Evolutionary conservation across 2,888 invertebrate genomes (phyloP), one percentile per base, ranked within the genome.

Genomic region (Drosophila bunnanda): DNA sequence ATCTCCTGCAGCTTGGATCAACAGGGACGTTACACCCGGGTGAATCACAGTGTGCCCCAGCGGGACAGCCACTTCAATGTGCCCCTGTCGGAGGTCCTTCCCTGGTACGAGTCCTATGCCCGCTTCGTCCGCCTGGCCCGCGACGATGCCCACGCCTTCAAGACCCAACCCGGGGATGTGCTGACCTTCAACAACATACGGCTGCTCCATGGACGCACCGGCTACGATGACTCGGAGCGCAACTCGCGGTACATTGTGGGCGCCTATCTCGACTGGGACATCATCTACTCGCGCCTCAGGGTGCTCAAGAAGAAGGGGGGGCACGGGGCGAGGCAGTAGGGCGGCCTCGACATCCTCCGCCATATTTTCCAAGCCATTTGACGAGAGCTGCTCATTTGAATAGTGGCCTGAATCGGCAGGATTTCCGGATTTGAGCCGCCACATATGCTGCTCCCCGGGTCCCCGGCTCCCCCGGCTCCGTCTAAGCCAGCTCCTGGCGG

Each of bases 211-310:
- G 96, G 96, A 0, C 93, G 96, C 62, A 94, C 93, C 52, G 94
- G 93, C 4, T 96, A 95, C 90, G 93, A 93, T 87, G 95, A 95
- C 76, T 93, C 91, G 10, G 91, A 91, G 13, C 79, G 89, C 8
- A 94, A 94, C 89, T 82, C 91, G 0, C 90, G 96, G 59, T 94
- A 94, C 81, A 92, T 96, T n/a, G 94, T 96, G 69, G 96, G 96
- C 12, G 95, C 94, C 53, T 96, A 96, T 89, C 90, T 96, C 10
- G 96, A 96, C 89, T 96, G 96, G 96, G 96, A 96, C 91, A 95
- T 96, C 86, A 94, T 96, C 75, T 95, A 95, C 85, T 96, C 96
- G 2, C 93, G 94, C 73, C 64, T 92, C 60, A 83, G 92, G 41
- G 91, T 92, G 39, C 82, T 92, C n/a, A 91, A 91, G 55, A 78